A percentile compares a stretch with the other conserved stretches of the same genome.
Conservation (phyloP, 2,797 vertebrate species). For the Macrochelys suwanniensis region DNA sequence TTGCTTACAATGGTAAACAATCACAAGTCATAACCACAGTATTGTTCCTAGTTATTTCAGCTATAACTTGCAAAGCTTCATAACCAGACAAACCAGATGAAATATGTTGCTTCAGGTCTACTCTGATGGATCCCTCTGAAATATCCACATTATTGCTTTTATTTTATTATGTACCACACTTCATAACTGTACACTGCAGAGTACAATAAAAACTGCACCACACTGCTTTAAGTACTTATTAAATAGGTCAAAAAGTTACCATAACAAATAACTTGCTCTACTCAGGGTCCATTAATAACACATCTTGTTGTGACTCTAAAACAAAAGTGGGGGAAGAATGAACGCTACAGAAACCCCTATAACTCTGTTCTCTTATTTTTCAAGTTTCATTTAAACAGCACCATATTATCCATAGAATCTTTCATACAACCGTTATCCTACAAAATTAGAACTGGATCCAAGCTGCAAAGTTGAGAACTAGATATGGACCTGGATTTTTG, state of each 20-base stretch:
- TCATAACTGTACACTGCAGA: slow-evolving; percentile 83
- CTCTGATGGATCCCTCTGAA: slow-evolving; percentile 90
- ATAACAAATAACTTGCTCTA: slow-evolving; percentile 81
- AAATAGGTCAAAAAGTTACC: slow-evolving; percentile 85
- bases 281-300: slow-evolving; percentile 80
- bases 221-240: slow-evolving; percentile 82
- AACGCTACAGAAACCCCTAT: slow-evolving; percentile 33
- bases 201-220: slow-evolving; percentile 81
- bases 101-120: slow-evolving; percentile 84
- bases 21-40: slow-evolving; percentile 92
- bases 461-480: background rate
- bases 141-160: slow-evolving; percentile 93
- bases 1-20: slow-evolving; percentile 79
- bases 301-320: slow-evolving; percentile 80
- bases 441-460: slow-evolving; percentile 16
- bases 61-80: slow-evolving; percentile 90
- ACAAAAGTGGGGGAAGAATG: slow-evolving; percentile 47
- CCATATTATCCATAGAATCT: background rate
- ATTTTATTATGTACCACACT: slow-evolving; percentile 94
- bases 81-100: slow-evolving; percentile 82
- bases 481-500: background rate
- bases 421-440: slow-evolving; percentile 10
- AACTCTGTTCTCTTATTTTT: slow-evolving; percentile 5
- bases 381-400: background rate
- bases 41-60: slow-evolving; percentile 93